Evolutionary conservation across 2,888 invertebrate species (phyloP), one percentile per base, ranked within the genome.

Genomic region (Drosophila pegasa): DNA sequence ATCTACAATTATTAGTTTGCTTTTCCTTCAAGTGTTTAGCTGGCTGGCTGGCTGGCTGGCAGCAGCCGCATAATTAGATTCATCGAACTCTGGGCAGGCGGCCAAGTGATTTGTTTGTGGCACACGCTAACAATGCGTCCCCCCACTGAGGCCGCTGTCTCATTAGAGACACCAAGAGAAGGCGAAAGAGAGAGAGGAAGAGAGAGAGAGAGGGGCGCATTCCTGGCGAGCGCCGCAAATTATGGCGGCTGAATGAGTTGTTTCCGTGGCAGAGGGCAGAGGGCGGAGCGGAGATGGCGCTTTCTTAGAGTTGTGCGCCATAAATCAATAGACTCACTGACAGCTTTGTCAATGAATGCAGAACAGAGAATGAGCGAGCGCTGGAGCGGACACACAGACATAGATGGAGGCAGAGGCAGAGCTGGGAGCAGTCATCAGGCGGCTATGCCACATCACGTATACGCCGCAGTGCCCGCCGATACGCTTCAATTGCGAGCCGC

Each of bases 321-420:
- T 85, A 85, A 85, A 85, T 88, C 85, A 85, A 85, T 88, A 88
- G 59, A 71, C 35, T 35, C 71, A 61, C 59, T 84, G 85, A 85
- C 85, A 85, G 88, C 85, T 79, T 77, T 87, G 88, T 85, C 85
- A 88, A 87, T 88, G 84, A 81, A 78, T 87, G 84, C 84, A 74
- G 69, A 72, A 7, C 31, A 31, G 20, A 58, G 35, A 80, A 75
- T 79, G 85, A 72, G 63, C 50, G 69, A 70, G 64, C 29, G 52
- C 27, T 33, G 60, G 45, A 41, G 22, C 38, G 27, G 16, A 27
- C 45, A 18, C 45, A 16, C 16, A 29, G 45, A 27, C 45, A 29
- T 18, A 7, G 41, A 45, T 5, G 22, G 5, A n/a, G 0, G n/a
- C 16, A 31, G 22, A 56, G 40, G 29, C 20, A 50, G 54, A n/a